These are phyloP conservation scores for Chrysopilus asiliformis DNA, from an alignment of 2,888 invertebrate genomes.

Conservation along the genomic window DNA sequence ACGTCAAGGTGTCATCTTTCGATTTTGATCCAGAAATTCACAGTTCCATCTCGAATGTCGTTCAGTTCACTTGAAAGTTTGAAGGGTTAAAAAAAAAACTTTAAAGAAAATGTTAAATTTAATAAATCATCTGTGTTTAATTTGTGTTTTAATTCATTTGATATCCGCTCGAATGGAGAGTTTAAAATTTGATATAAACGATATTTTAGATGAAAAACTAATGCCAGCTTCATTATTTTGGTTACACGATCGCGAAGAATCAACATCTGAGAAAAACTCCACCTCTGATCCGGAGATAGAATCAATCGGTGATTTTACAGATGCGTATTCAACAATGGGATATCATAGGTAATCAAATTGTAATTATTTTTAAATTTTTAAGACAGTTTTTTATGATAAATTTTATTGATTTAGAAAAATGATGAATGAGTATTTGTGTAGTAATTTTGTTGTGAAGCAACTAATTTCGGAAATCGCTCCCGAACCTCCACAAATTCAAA, in stretches of 20 bases:
- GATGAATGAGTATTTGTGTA: slow-evolving; percentile 67
- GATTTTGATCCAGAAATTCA: no score
- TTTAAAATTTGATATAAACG: slow-evolving; percentile 42
- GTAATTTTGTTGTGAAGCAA: slow-evolving; percentile 59
- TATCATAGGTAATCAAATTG: slow-evolving; percentile 47
- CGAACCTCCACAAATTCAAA: slow-evolving; percentile 10
- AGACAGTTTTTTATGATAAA: not conserved
- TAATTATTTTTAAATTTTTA: not conserved
- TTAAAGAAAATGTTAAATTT: not conserved
- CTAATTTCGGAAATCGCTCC: slow-evolving; percentile 49
- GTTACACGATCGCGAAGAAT: slow-evolving; percentile 31
- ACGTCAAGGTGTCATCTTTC: no score
- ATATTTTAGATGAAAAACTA: slow-evolving; percentile 53
- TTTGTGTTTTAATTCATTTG: not conserved
- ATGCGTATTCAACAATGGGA: slow-evolving; percentile 49
- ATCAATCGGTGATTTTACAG: slow-evolving; percentile 44
- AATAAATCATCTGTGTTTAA: not conserved
- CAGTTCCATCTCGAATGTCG: not conserved
- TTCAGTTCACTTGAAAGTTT: not conserved
- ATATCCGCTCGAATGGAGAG: slow-evolving; percentile 4
- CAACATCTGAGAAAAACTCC: slow-evolving; percentile 17
- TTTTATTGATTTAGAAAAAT: slow-evolving; percentile 40
- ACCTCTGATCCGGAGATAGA: slow-evolving; percentile 14
- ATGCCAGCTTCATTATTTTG: slow-evolving; percentile 53
- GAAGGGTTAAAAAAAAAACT: not conserved